Conservation (phyloP, 2,797 vertebrate genomes). For the Mus minutoides region DNA sequence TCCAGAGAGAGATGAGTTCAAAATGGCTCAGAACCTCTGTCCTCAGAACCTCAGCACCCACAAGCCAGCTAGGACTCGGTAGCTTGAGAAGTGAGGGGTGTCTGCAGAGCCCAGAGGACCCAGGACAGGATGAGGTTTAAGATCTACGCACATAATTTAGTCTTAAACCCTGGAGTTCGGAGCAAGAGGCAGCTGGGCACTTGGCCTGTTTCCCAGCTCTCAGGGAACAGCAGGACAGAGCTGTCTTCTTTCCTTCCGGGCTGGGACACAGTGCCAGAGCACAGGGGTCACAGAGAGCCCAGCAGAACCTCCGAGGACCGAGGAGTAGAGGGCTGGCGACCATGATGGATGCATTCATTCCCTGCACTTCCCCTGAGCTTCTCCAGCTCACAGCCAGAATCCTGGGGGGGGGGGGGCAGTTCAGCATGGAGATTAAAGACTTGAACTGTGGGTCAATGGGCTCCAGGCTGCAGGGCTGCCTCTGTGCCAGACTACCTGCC, state of each 20-base stretch:
- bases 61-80: fast-evolving
- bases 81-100: neutral
- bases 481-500: neutral
- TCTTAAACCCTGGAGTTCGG: neutral
- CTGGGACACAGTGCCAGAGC: neutral
- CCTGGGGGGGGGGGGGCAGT: neutral
- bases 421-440: neutral
- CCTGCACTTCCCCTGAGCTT: fast-evolving
- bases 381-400: neutral
- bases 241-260: neutral
- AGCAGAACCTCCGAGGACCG: neutral
- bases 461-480: neutral
- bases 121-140: neutral
- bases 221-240: fast-evolving
- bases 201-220: neutral
- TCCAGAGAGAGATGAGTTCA: neutral
- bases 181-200: neutral
- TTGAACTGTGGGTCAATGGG: neutral
- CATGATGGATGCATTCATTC: neutral
- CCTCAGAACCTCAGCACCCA: neutral
- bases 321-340: fast-evolving
- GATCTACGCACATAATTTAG: neutral
- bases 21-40: neutral
- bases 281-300: fast-evolving
- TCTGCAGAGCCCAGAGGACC: neutral